A percentile compares a stretch with the other conserved stretches of the same genome.
Conservation (phyloP, 2,113 vertebrate species). For the Forbesichthys agassizii region DNA sequence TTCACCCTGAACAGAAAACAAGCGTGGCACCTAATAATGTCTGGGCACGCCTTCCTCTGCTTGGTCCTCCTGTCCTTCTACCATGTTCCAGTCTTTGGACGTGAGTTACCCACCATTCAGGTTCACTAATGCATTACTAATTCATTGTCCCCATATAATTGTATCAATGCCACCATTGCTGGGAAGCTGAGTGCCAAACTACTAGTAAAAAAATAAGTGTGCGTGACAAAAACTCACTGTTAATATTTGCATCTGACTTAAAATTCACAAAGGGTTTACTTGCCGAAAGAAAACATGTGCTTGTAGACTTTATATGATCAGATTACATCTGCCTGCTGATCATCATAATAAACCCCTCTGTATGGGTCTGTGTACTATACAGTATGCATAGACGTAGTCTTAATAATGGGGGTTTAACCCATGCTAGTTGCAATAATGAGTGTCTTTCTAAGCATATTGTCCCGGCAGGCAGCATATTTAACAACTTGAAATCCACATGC, state of each 20-base stretch:
- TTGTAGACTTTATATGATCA: constrained; percentile 25
- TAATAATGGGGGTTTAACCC: constrained; percentile 43
- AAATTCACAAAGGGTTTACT: constrained; percentile 12
- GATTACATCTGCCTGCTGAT: constrained; percentile 64
- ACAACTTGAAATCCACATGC: constrained; percentile 60
- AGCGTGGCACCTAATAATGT: constrained; percentile 18
- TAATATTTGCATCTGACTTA: constrained; percentile 29
- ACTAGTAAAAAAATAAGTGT: constrained; percentile 10
- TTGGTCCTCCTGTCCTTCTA: constrained; percentile 63
- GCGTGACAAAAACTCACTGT: not conserved
- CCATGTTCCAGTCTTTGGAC: constrained; percentile 58
- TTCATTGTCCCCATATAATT: not conserved
- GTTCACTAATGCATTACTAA: constrained; percentile 1
- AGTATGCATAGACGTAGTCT: not conserved
- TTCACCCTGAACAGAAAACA: constrained; percentile 53
- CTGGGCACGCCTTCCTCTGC: constrained; percentile 14
- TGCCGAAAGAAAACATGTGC: constrained; percentile 28
- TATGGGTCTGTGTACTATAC: not conserved
- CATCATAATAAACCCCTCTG: constrained; percentile 39
- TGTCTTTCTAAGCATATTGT: constrained; percentile 39
- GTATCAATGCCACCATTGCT: not conserved
- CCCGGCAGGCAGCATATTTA: constrained; percentile 54
- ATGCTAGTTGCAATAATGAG: constrained; percentile 60
- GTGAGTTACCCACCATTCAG: constrained; percentile 61
- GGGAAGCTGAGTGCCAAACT: constrained; percentile 27